A percentile compares a stretch with the other conserved stretches of the same genome.
These are phyloP conservation scores for Oxyscelio sp. DNA, from an alignment of 2,888 invertebrate species.

Conservation along the genomic window DNA sequence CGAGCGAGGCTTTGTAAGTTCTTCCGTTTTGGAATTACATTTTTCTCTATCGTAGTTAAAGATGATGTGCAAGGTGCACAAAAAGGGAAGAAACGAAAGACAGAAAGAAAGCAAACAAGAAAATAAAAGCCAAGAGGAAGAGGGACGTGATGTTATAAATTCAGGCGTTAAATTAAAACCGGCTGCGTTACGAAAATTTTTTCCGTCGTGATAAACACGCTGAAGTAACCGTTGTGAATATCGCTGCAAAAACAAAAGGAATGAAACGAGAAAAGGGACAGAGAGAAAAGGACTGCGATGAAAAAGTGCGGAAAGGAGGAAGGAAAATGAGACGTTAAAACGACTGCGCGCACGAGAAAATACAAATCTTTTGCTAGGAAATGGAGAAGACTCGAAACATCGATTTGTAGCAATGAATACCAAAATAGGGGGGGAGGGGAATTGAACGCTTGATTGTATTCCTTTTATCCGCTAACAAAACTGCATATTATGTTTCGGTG, in stretches of 20 bases:
- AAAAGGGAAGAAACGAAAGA: neutral
- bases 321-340: conserved; percentile 12
- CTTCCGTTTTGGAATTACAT: conserved; percentile 31
- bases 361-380: conserved; percentile 17
- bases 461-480: conserved; percentile 36
- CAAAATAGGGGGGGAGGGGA: conserved; percentile 10
- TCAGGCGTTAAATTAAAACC: conserved; percentile 35
- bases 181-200: conserved; percentile 30
- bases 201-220: conserved; percentile 24
- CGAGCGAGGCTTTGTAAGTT: conserved; percentile 10
- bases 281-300: neutral
- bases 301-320: neutral
- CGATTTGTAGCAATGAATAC: conserved; percentile 44
- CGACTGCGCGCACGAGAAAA: neutral
- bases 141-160: conserved; percentile 19
- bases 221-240: conserved; percentile 15
- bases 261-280: neutral
- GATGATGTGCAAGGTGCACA: neutral
- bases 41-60: conserved; percentile 7
- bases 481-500: no score
- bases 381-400: conserved; percentile 35
- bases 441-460: conserved; percentile 27
- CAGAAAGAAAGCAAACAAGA: neutral
- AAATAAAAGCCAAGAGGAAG: neutral
- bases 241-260: conserved; percentile 1